Percentiles rank a stretch among this genome's conserved stretches.
phyloP scores from a whole-genome alignment of 2,113 vertebrate species.

The Dicaeum eximium region DNA sequence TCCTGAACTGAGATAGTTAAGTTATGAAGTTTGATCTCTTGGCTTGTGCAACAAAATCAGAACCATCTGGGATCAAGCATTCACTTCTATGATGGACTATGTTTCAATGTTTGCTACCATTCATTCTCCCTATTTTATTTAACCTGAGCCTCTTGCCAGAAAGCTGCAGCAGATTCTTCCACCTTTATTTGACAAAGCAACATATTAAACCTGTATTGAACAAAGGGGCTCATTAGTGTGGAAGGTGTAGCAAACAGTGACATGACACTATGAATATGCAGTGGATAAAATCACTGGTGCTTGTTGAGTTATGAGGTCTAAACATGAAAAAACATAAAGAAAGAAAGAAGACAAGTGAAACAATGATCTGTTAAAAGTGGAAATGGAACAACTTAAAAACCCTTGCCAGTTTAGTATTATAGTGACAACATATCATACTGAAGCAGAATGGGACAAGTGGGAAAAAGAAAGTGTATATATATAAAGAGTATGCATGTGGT shows the following conservation, averaged over 20 bases:
- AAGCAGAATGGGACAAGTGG: conserved; percentile 57
- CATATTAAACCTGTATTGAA: conserved; percentile 38
- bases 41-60: neutral
- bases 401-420: conserved; percentile 74
- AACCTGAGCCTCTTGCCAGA: conserved; percentile 72
- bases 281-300: conserved; percentile 44
- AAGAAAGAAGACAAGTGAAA: conserved; percentile 69
- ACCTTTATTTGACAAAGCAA: conserved; percentile 26
- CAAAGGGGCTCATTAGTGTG: conserved; percentile 60
- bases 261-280: conserved; percentile 31
- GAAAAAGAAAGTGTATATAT: neutral
- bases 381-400: conserved; percentile 72
- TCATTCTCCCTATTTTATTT: conserved; percentile 11
- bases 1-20: neutral
- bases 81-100: neutral
- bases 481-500: neutral
- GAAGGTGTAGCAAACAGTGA: conserved; percentile 46
- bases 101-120: neutral
- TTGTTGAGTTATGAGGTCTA: conserved; percentile 60
- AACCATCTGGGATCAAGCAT: neutral
- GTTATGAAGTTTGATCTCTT: neutral
- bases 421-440: conserved; percentile 55
- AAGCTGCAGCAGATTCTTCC: conserved; percentile 67
- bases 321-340: conserved; percentile 58
- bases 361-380: conserved; percentile 73